Evolutionary conservation across 2,888 invertebrate species (phyloP), one percentile per base, ranked within the genome.

Genomic region (Orchesella flavescens): DNA sequence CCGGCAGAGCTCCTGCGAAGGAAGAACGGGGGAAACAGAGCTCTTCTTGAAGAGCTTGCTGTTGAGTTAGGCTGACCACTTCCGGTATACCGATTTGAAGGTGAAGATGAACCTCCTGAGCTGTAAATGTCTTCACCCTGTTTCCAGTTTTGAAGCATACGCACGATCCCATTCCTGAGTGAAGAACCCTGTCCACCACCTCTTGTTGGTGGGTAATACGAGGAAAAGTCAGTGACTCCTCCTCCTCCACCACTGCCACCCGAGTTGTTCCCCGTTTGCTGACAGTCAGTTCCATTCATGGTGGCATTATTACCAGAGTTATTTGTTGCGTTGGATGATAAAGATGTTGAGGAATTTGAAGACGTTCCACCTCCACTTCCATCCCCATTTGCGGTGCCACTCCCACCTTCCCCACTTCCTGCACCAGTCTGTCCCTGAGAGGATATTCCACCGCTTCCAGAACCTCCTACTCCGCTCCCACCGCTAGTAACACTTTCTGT

Each of bases 141-240:
- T 88, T 94, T 94, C 92, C 95, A 94, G 73, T 95, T 95, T 90
- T 96, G 96, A 83, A 96, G 93, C 90, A 96, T 96, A 89, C 95
- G 93, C 1, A 94, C 96, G 88, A 96, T 94, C 49, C 94, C 94
- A 88, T 93, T 94, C 90, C 95, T 95, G 69, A 93, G 90, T 13
- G 93, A 92, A 78, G 92, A 73, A 1, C 65, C 65, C 43, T 44
- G 44, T 5, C 10, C 69, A 43, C 65, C 61, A 10, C 61, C 73
- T 3, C 73, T 17, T 2, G 61, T 10, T 59, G 59, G 73, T 3
- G 55, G 19, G 4, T 5, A 44, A 10, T 17, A 44, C 1, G 43
- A 44, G 1, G 49, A 7, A 49, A 12, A 15, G 12, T n/a, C 49
- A 49, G 5, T 49, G 49, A 12, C 49, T 15, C 15, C 12, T 12